These are phyloP conservation scores for Prochilodus magdalenae DNA, from an alignment of 2,113 vertebrate genomes.

Conservation along the genomic window DNA sequence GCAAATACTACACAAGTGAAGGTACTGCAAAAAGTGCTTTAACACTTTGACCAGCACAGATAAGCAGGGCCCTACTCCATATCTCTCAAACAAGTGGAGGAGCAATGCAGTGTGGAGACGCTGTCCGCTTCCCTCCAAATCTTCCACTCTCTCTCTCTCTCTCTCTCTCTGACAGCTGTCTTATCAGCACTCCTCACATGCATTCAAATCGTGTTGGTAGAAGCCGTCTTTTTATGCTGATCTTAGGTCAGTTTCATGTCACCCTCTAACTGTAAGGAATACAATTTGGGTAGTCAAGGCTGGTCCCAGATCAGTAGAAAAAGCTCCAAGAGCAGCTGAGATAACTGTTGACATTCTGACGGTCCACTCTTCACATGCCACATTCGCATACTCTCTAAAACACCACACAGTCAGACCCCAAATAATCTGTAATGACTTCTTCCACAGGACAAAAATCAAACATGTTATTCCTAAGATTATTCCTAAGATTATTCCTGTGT, in stretches of 20 bases:
- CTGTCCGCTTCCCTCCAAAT: background rate
- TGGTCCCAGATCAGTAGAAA: background rate
- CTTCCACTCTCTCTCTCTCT: constrained; percentile 11
- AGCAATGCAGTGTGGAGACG: constrained; percentile 14
- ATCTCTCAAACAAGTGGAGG: constrained; percentile 4
- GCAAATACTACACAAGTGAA: background rate
- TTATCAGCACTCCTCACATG: constrained; percentile 23
- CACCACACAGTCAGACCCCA: background rate
- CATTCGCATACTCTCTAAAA: background rate
- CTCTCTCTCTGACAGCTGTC: constrained; percentile 5
- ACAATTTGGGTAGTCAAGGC: background rate
- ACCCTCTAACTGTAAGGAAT: background rate
- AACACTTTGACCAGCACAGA: background rate
- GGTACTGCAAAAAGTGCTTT: background rate
- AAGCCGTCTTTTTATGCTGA: constrained; percentile 21
- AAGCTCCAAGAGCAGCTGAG: background rate
- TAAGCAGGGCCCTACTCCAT: constrained; percentile 2
- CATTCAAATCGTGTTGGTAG: constrained; percentile 8
- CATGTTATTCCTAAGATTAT: no score
- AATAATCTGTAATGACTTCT: background rate
- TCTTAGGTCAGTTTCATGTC: constrained; percentile 24
- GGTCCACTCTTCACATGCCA: background rate
- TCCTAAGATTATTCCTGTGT: no score
- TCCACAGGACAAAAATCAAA: no score
- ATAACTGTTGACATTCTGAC: background rate